Percentiles rank a stretch among this genome's conserved stretches.
Conservation (phyloP, 2,113 vertebrate species). For the Leptocoma aspasia region DNA sequence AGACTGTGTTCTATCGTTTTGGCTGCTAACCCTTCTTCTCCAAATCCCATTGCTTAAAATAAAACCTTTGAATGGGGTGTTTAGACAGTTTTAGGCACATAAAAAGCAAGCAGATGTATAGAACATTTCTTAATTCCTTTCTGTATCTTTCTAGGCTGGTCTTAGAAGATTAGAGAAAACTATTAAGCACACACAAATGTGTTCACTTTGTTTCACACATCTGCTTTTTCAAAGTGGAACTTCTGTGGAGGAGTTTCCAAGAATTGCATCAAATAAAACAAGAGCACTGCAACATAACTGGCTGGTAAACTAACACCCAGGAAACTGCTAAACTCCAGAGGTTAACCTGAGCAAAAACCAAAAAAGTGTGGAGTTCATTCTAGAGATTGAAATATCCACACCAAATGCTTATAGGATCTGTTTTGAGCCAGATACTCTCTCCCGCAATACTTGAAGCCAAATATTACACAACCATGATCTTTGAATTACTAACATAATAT, state of each 20-base stretch:
- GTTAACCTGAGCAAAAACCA: not conserved
- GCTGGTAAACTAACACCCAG: not conserved
- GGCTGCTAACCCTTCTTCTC: not conserved
- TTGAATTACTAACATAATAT: not conserved
- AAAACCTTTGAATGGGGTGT: not conserved
- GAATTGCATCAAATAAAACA: not conserved
- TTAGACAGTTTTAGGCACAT: not conserved
- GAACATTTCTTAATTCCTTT: not conserved
- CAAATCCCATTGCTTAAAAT: not conserved
- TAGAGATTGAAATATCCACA: not conserved
- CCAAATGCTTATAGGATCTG: not conserved
- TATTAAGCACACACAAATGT: not conserved
- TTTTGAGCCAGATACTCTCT: not conserved
- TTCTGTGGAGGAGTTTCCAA: not conserved
- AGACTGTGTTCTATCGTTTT: not conserved
- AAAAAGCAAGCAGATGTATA: not conserved
- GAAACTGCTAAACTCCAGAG: not conserved
- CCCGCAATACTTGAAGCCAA: not conserved
- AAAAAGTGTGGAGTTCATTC: not conserved
- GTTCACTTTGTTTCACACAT: not conserved
- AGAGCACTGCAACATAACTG: not conserved
- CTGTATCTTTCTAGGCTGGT: not conserved
- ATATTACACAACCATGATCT: not conserved
- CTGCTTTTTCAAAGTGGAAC: not conserved
- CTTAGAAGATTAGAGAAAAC: not conserved